These are phyloP conservation scores for Arbacia lixula DNA, from an alignment of 53 echinoderm and acorn worm genomes.

Conservation along the genomic window DNA sequence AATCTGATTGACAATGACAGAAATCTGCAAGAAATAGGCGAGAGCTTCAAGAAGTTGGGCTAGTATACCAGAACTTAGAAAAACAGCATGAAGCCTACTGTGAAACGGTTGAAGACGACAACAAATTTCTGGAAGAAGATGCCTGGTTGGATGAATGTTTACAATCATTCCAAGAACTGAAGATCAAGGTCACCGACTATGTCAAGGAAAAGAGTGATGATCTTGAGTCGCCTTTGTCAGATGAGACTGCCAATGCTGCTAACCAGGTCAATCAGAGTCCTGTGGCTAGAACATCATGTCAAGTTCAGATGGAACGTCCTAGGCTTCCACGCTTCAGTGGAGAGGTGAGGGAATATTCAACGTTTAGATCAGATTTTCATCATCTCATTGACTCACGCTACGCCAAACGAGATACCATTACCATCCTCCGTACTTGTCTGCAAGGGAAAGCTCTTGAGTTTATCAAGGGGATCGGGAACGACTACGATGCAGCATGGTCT, in stretches of 20 bases:
- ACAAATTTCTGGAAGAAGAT: not conserved
- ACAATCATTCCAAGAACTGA: not conserved
- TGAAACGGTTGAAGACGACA: not conserved
- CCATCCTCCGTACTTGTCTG: constrained; percentile 32
- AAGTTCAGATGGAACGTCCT: constrained; percentile 31
- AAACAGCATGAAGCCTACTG: not conserved
- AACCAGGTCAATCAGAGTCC: too few species aligned
- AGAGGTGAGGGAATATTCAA: constrained; percentile 42
- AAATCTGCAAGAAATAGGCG: not conserved
- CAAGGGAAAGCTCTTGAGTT: constrained; percentile 52
- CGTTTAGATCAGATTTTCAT: constrained; percentile 37
- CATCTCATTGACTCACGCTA: constrained; percentile 54
- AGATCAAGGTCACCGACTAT: not conserved
- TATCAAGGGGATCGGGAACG: constrained; percentile 23
- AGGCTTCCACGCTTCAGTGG: constrained; percentile 47
- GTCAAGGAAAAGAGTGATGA: not conserved
- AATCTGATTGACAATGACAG: not conserved
- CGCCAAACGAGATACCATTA: constrained; percentile 25
- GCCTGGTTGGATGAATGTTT: not conserved
- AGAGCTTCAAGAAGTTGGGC: not conserved
- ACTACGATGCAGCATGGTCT: constrained; percentile 56
- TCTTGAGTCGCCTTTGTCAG: too few species aligned
- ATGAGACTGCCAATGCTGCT: too few species aligned
- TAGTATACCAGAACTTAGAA: not conserved
- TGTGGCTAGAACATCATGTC: too few species aligned